Evolutionary conservation across 2,113 vertebrate genomes (phyloP).

Genomic region (Ceuthmochares aereus): DNA sequence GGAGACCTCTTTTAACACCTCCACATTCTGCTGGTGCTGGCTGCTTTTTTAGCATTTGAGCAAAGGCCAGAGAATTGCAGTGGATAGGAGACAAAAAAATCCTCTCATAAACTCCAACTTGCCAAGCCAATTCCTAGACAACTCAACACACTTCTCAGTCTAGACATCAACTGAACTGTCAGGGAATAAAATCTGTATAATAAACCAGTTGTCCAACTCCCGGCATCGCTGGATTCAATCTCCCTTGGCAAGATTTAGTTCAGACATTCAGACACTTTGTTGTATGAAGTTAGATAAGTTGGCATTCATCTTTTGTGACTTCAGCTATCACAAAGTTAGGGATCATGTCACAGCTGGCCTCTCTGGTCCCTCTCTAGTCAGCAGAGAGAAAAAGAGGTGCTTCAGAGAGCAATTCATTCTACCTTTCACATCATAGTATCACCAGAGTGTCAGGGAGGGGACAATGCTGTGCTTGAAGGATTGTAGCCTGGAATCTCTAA

Average conservation of each 20-base stretch:
- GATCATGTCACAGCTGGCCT: slow-evolving; percentile 41
- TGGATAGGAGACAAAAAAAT: not conserved
- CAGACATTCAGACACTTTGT: slow-evolving; percentile 42
- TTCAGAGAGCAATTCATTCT: slow-evolving; percentile 52
- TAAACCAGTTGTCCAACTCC: slow-evolving; percentile 29
- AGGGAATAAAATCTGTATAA: slow-evolving; percentile 45
- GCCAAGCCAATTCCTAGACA: not conserved
- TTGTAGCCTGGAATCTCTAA: slow-evolving; percentile 33
- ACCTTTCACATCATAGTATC: slow-evolving; percentile 58
- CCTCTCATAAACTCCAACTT: not conserved
- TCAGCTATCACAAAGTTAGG: slow-evolving; percentile 49
- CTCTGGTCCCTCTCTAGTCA: slow-evolving; percentile 31
- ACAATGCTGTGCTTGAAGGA: slow-evolving; percentile 56
- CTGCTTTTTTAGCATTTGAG: not conserved
- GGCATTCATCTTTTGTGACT: slow-evolving; percentile 56
- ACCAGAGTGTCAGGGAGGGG: slow-evolving; percentile 43
- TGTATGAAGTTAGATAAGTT: slow-evolving; percentile 48
- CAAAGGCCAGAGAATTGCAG: not conserved
- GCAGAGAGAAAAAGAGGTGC: slow-evolving; percentile 47
- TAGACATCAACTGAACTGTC: slow-evolving; percentile 22
- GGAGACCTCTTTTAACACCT: not conserved
- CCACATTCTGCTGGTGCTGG: not conserved
- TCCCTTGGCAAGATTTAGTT: slow-evolving; percentile 60
- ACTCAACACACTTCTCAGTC: not conserved
- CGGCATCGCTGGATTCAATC: not conserved